Conservation (phyloP, 2,888 invertebrate genomes). For the Autographa pulchrina region DNA sequence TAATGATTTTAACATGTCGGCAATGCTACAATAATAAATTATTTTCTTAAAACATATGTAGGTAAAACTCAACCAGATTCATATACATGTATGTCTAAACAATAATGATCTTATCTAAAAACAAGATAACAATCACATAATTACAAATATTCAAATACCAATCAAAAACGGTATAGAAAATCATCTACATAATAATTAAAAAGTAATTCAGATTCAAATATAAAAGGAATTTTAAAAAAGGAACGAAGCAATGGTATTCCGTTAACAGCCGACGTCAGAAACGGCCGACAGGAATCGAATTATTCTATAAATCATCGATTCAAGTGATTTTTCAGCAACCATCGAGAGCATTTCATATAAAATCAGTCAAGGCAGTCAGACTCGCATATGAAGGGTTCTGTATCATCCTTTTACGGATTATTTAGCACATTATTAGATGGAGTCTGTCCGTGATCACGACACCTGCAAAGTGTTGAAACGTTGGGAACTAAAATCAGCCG, state of each 20-base stretch:
- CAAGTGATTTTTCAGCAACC: background rate
- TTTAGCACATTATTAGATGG: no score
- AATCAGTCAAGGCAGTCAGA: background rate
- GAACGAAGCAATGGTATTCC: background rate
- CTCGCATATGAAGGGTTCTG: background rate
- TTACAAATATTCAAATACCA: background rate
- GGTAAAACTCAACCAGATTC: no score
- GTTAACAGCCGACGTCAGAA: background rate
- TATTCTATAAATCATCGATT: constrained; percentile 5
- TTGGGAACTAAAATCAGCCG: no score
- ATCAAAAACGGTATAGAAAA: background rate
- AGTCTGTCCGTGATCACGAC: no score
- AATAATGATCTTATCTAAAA: background rate
- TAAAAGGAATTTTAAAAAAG: background rate
- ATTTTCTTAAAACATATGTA: no score
- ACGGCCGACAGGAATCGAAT: constrained; percentile 13
- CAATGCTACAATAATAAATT: no score
- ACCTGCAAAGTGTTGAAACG: no score
- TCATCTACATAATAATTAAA: constrained; percentile 4
- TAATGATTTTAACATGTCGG: no score
- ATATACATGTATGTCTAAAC: no score
- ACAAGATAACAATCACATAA: background rate
- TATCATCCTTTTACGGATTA: background rate
- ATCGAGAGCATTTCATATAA: background rate
- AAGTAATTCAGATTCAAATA: background rate